A percentile compares a stretch with the other conserved stretches of the same genome.
Conservation (phyloP, 2,888 invertebrate genomes). For the Timema podura region DNA sequence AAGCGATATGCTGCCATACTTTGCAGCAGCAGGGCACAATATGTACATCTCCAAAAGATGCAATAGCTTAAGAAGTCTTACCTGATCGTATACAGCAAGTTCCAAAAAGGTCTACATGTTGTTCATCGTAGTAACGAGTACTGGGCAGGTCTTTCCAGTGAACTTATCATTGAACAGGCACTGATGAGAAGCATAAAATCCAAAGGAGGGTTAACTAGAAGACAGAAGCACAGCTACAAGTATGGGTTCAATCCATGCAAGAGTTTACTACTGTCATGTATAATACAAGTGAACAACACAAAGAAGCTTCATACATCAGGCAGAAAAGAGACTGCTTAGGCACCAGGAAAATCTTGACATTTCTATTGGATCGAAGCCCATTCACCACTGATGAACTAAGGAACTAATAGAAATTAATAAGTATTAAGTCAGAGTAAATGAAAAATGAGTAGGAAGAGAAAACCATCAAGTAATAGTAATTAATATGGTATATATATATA, state of each 20-base stretch:
- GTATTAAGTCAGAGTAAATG: no score
- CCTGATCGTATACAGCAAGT: neutral
- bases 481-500: no score
- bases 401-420: no score
- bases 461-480: no score
- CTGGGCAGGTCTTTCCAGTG: neutral
- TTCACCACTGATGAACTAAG: no score
- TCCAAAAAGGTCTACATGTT: neutral
- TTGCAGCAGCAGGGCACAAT: conserved; percentile 12
- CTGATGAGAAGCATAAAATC: conserved; percentile 1
- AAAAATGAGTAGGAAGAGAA: no score
- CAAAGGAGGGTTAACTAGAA: neutral
- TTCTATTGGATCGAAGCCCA: no score
- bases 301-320: neutral
- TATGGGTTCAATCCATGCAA: conserved; percentile 4
- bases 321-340: no score
- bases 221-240: neutral
- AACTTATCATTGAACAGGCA: neutral
- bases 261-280: no score
- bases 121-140: conserved; percentile 1
- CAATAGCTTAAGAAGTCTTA: conserved; percentile 1
- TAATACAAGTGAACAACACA: neutral
- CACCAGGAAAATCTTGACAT: no score
- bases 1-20: neutral
- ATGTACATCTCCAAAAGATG: neutral